Base-by-base conservation (phyloP, 2,888 invertebrate genomes). In the Aleiodes leptofemur region DNA sequence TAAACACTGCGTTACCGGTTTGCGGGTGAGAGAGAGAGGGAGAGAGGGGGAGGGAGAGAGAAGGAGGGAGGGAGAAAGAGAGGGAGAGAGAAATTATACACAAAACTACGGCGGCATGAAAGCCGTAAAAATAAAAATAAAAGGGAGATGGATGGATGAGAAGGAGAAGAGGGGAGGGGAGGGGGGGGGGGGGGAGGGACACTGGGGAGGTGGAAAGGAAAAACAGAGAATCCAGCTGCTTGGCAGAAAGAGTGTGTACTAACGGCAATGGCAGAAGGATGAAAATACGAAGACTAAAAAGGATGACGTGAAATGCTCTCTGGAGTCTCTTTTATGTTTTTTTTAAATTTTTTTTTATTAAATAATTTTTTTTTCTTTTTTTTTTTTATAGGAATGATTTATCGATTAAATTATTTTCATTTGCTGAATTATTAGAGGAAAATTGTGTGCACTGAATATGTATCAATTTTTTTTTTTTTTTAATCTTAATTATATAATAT, bases 71-170 rank as follows among this genome's bases (percentile, higher is more conserved):
- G 77, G 23, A 23, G 23, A 23, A 2, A 23, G 2, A 23, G 23
- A 23, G 23, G 2, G 23, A 23, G 23, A 23, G 23, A 23, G 34
- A 53, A 51, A 69, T 48, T 38, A 61, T 51, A 14, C 48, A 59
- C 59, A 69, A 43, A 43, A 73, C 69, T 69, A 59, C 69, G 69
- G 43, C 59, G 59, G 14, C 57, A 73, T 64, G 64, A 64, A 64
- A 64, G 68, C 59, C 50, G 57, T 59, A 66, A 14, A 38, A 43
- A 43, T 51, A 57, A 69, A 29, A 57, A 68, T 66, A 66, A 56
- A 66, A 69, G 34, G 69, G 69, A 80, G 77, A 78, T 74, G 74
- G 76, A 77, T 72, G 77, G 56, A 43, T 55, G 70, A 53, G 73
- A 23, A 48, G 16, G 48, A 72, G 70, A 59, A 76, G 72, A 72